phyloP scores from a whole-genome alignment of 1,140 invertebrate species.

The Agrilus planipennis region DNA sequence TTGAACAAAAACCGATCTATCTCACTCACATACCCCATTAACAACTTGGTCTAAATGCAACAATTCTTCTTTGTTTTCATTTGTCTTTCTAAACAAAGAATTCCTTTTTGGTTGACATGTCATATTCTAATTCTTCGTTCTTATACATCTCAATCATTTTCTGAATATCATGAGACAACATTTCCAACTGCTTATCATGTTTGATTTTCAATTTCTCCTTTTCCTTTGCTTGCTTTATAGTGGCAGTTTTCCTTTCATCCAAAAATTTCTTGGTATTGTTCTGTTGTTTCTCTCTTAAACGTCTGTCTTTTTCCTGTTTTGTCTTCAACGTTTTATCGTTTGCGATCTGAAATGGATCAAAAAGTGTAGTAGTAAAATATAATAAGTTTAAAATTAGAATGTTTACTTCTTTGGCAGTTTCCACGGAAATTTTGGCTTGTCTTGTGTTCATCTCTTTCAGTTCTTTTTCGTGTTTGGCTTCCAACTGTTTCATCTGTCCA shows the following conservation, averaged over 20 bases:
- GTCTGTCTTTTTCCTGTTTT: conserved; percentile 91
- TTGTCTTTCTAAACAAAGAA: conserved; percentile 79
- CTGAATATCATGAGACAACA: conserved; percentile 81
- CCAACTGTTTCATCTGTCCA: conserved; percentile 81
- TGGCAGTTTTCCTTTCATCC: conserved; percentile 83
- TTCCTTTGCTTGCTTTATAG: conserved; percentile 85
- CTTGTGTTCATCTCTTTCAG: conserved; percentile 91
- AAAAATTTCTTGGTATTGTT: conserved; percentile 99
- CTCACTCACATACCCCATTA: no score
- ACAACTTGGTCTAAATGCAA: no score
- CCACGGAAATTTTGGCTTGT: conserved; percentile 93
- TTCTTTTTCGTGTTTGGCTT: conserved; percentile 82
- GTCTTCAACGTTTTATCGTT: conserved; percentile 96
- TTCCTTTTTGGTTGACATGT: conserved; percentile 78
- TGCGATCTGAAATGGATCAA: conserved; percentile 40
- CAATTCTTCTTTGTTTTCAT: not conserved
- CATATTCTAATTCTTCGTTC: conserved; percentile 86
- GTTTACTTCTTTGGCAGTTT: conserved; percentile 82
- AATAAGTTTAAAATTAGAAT: conserved; percentile 4
- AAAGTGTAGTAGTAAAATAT: not conserved
- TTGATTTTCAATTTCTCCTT: conserved; percentile 85
- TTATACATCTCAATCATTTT: conserved; percentile 92
- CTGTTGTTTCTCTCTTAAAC: conserved; percentile 90
- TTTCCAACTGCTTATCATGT: conserved; percentile 87
- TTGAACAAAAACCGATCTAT: no score